Base-by-base conservation (phyloP, 1,140 invertebrate genomes). In the Drosophila pseudoananassae region DNA sequence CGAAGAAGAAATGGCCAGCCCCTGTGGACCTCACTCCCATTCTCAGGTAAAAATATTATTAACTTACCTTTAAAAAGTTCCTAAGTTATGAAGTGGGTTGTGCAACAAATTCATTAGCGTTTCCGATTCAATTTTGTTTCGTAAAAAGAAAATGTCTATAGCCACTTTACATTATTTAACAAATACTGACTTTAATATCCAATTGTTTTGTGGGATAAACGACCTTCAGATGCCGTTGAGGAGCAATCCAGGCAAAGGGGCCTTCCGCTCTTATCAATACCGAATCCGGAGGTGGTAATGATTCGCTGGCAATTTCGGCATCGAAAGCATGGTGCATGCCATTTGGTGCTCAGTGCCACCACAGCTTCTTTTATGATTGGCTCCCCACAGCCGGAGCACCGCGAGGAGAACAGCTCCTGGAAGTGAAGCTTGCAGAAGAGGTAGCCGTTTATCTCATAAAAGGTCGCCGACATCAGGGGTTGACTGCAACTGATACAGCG, bases 21-120 rank as follows among this genome's bases (percentile, higher is more conserved):
- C 96, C 1, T 98, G 97, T 88, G 92, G 92, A 3, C 92, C 93
- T 38, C 95, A 95, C 20, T 95, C 95, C 12, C 95, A 96, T 71
- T 91, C 88, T 1, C 92, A 92, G 65, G 89, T 91, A 76, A 36
- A 8, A 27, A 47, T 31, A 46, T 2, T 43, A 15, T 15, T 43
- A 7, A 17, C 38, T 6, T 43, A 15, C n/a, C 4, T 15, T 20
- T 20, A 20, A 17, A 17, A 0, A 14, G 4, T 36, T 36, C 4
- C 3, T 12, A 36, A 15, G 14, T 43, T 43, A 15, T n/a, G 14
- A 8, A 8, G 5, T 4, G 6, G 40, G n/a, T 43, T 43, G 40
- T 14, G 40, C 40, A 43, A 43, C 14, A 43, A 43, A 14, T 14
- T 14, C 6, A 43, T 43, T 15, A 43, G 3, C n/a, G 14, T 40